These are phyloP conservation scores for Acanthurus tractus DNA, from an alignment of 2,797 vertebrate genomes.

Conservation along the genomic window DNA sequence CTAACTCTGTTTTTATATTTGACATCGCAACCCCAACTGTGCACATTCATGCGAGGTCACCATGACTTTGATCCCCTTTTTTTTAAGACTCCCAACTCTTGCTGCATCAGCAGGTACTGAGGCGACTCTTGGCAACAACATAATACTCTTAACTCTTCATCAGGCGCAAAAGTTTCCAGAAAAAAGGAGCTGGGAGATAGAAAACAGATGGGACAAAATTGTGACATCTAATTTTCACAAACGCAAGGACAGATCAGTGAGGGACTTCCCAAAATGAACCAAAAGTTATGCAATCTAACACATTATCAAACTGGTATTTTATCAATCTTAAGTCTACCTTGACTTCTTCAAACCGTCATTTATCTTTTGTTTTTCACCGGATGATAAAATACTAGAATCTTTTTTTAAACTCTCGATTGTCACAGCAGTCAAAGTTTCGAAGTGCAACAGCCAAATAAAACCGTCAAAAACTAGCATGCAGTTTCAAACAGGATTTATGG, in stretches of 20 bases:
- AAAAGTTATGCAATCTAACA: background rate
- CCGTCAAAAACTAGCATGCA: background rate
- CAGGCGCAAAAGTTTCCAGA: constrained; percentile 40
- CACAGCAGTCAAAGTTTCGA: background rate
- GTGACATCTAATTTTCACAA: constrained; percentile 32
- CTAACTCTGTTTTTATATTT: constrained; percentile 3
- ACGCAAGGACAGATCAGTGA: constrained; percentile 2
- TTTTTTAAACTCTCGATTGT: too few relatives aligned
- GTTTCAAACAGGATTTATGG: constrained; percentile 18
- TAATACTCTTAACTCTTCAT: constrained; percentile 44
- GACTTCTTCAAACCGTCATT: too few relatives aligned
- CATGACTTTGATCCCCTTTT: constrained; percentile 23
- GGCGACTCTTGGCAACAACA: constrained; percentile 47
- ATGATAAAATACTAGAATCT: too few relatives aligned
- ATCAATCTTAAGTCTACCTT: too few relatives aligned
- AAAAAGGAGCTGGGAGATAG: constrained; percentile 40
- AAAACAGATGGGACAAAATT: constrained; percentile 65
- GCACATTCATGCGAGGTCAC: background rate
- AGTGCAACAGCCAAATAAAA: background rate
- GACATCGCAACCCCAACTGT: constrained; percentile 23
- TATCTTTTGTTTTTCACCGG: too few relatives aligned
- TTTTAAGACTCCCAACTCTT: constrained; percentile 28
- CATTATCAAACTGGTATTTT: background rate
- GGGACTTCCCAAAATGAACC: constrained; percentile 1
- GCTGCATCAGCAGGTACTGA: constrained; percentile 55